phyloP scores from a whole-genome alignment of 2,797 vertebrate genomes.

The Thripadectes ignobilis region DNA sequence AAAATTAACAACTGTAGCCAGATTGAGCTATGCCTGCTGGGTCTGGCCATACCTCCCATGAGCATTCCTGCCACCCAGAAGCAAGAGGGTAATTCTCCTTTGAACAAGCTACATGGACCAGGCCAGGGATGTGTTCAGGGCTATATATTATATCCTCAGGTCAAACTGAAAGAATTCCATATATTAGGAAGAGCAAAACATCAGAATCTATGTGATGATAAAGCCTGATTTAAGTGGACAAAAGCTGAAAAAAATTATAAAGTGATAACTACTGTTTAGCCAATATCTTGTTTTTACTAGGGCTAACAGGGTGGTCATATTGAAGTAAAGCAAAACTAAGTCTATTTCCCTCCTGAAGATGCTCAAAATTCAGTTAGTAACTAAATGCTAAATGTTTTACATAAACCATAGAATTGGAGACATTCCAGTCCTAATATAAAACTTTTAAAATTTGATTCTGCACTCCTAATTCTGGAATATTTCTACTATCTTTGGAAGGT shows the following conservation, averaged over 20 bases:
- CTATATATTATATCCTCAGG: neutral
- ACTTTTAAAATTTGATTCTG: neutral
- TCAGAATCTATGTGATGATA: neutral
- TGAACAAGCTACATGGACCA: neutral
- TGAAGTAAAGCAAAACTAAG: neutral
- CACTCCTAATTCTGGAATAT: neutral
- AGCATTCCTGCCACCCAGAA: neutral
- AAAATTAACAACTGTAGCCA: slow-evolving; percentile 83
- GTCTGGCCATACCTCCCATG: slow-evolving; percentile 71
- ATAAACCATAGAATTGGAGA: neutral
- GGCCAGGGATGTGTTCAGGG: fast-evolving
- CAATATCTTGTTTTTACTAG: neutral
- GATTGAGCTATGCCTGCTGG: slow-evolving; percentile 79
- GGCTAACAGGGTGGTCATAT: neutral
- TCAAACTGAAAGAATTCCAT: neutral
- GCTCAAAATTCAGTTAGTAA: neutral
- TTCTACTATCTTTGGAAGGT: neutral
- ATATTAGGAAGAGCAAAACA: neutral
- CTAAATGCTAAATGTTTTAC: neutral
- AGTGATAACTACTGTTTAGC: neutral
- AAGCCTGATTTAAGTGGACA: neutral
- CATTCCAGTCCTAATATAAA: neutral
- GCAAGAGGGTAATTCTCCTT: neutral
- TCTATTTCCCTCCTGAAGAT: neutral
- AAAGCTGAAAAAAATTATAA: neutral